A percentile compares a stretch with the other conserved stretches of the same genome.
These are phyloP conservation scores for Lithobates sylvaticus DNA, from an alignment of 2,797 vertebrate genomes.

Conservation along the genomic window DNA sequence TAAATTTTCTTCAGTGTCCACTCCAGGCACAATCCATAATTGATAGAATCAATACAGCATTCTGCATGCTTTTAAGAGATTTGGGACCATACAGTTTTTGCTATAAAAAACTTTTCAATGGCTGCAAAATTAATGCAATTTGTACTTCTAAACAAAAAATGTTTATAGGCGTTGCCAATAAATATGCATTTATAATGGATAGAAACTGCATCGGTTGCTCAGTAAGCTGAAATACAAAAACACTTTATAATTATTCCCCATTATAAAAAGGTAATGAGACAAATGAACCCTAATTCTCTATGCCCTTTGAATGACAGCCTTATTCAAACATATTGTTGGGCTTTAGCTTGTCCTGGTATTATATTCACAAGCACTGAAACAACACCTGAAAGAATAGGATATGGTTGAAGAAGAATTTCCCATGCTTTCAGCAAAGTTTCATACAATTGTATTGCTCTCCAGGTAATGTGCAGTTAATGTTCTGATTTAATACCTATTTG, in stretches of 20 bases:
- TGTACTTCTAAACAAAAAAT: not conserved
- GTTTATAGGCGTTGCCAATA: not conserved
- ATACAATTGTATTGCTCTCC: not conserved
- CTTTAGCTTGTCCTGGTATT: slow-evolving; percentile 9
- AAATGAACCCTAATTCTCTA: not conserved
- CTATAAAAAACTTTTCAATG: too few species aligned
- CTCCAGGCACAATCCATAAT: too few species aligned
- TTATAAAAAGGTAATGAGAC: not conserved
- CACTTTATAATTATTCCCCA: not conserved
- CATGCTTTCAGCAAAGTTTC: not conserved
- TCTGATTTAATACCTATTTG: not conserved
- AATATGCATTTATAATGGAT: not conserved
- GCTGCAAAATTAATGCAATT: too few species aligned
- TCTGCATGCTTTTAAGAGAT: too few species aligned
- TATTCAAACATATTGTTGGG: slow-evolving; percentile 4
- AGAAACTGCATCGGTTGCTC: not conserved
- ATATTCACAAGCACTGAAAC: slow-evolving; percentile 3
- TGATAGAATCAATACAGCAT: too few species aligned
- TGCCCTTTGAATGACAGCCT: slow-evolving; percentile 14
- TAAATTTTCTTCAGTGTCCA: too few species aligned
- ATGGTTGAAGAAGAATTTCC: slow-evolving; percentile 2
- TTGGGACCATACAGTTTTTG: too few species aligned
- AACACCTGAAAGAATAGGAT: slow-evolving; percentile 4
- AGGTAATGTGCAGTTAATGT: not conserved
- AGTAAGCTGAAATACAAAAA: not conserved